Conservation (phyloP, 2,797 vertebrate species). For the Oreonectes daqikongensis region DNA sequence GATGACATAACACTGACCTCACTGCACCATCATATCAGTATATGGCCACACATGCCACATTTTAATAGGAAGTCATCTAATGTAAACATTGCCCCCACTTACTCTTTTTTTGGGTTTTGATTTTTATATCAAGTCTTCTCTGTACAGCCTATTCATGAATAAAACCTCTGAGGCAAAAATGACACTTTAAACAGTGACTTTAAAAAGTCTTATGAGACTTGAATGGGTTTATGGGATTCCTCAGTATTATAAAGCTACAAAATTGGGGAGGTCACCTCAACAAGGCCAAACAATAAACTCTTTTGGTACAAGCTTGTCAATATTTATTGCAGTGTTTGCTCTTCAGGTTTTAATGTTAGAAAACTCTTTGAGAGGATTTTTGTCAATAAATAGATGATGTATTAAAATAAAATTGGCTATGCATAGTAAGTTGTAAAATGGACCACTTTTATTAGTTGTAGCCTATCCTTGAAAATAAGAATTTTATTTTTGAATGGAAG, state of each 20-base stretch:
- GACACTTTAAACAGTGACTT: neutral
- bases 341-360: neutral
- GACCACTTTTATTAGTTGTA: neutral
- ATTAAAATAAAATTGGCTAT: no score
- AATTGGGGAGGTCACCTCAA: neutral
- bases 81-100: no score
- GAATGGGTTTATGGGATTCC: neutral
- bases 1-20: no score
- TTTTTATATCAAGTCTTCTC: no score
- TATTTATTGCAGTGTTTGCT: conserved; percentile 51
- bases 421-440: no score
- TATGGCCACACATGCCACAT: no score
- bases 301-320: conserved; percentile 27
- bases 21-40: no score
- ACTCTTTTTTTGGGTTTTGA: no score
- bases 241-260: conserved; percentile 1
- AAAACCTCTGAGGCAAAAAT: no score
- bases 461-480: conserved; percentile 3
- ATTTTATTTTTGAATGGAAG: no score
- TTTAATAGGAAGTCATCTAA: no score
- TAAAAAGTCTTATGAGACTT: neutral
- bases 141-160: no score
- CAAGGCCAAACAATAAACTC: conserved; percentile 20
- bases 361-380: conserved; percentile 16
- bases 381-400: neutral